phyloP scores from a whole-genome alignment of 2,888 invertebrate genomes.

The Scaptodrosophila latifasciaeformis region DNA sequence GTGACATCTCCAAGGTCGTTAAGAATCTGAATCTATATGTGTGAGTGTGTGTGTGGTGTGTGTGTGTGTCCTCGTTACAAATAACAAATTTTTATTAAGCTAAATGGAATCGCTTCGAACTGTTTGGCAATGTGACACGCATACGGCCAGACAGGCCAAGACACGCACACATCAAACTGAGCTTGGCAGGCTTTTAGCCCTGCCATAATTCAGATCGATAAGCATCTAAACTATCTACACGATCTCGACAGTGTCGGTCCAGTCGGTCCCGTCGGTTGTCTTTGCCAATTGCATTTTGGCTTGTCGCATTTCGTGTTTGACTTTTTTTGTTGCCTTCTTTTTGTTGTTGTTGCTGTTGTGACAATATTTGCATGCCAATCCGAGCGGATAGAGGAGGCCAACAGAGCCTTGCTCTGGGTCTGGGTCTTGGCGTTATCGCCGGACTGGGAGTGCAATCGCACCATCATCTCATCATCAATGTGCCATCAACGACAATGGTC shows the following conservation, averaged over 20 bases:
- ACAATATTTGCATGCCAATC: constrained; percentile 56
- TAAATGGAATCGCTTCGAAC: too few relatives aligned
- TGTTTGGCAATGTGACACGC: too few relatives aligned
- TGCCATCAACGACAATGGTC: constrained; percentile 67
- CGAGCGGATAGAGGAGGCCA: constrained; percentile 5
- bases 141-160: too few relatives aligned
- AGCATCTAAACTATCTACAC: constrained; percentile 68
- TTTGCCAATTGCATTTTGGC: constrained; percentile 44
- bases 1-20: too few relatives aligned
- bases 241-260: constrained; percentile 53
- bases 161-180: constrained; percentile 28
- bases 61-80: too few relatives aligned
- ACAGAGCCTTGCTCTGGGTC: neutral
- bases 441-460: constrained; percentile 42
- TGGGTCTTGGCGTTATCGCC: constrained; percentile 39
- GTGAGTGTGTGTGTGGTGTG: too few relatives aligned
- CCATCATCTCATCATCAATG: constrained; percentile 67
- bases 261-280: constrained; percentile 9
- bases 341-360: constrained; percentile 23
- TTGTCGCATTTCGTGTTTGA: constrained; percentile 25
- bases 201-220: constrained; percentile 65
- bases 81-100: too few relatives aligned
- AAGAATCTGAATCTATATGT: too few relatives aligned
- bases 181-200: constrained; percentile 65
- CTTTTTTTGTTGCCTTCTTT: neutral